A percentile compares a stretch with the other conserved stretches of the same genome.
Conservation (phyloP, 2,888 invertebrate species). For the Melinopterus prodromus region DNA sequence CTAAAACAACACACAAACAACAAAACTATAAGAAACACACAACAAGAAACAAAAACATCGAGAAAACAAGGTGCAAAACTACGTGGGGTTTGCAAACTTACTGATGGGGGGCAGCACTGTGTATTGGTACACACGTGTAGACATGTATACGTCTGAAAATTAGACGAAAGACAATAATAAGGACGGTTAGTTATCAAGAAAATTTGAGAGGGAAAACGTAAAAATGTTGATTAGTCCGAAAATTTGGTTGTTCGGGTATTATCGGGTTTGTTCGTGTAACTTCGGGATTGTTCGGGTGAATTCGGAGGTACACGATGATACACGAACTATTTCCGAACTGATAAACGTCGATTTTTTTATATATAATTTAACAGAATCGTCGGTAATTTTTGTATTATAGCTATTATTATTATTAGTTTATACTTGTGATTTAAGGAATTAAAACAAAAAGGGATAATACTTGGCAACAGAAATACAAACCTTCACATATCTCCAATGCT, state of each 20-base stretch:
- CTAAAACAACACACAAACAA: conserved; percentile 30
- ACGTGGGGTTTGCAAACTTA: conserved; percentile 63
- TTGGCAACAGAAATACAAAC: conserved; percentile 63
- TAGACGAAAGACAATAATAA: neutral
- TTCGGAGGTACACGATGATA: no score
- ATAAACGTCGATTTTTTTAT: no score
- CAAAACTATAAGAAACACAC: neutral
- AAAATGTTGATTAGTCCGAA: neutral
- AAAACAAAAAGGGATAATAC: conserved; percentile 18
- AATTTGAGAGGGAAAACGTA: neutral
- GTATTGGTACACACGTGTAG: conserved; percentile 90
- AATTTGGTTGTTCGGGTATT: neutral
- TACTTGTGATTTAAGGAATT: conserved; percentile 11
- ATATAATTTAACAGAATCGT: no score
- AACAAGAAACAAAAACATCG: conserved; percentile 32
- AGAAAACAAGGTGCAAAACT: conserved; percentile 34
- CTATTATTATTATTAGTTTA: neutral
- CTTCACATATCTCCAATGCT: conserved; percentile 87
- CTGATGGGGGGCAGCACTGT: conserved; percentile 83
- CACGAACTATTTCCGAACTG: no score
- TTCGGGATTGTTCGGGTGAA: no score
- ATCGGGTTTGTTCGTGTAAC: no score
- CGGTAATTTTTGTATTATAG: no score
- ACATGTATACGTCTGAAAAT: conserved; percentile 86
- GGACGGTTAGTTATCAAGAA: neutral